phyloP scores from a whole-genome alignment of 1,140 invertebrate species.

The Hermetia illucens region DNA sequence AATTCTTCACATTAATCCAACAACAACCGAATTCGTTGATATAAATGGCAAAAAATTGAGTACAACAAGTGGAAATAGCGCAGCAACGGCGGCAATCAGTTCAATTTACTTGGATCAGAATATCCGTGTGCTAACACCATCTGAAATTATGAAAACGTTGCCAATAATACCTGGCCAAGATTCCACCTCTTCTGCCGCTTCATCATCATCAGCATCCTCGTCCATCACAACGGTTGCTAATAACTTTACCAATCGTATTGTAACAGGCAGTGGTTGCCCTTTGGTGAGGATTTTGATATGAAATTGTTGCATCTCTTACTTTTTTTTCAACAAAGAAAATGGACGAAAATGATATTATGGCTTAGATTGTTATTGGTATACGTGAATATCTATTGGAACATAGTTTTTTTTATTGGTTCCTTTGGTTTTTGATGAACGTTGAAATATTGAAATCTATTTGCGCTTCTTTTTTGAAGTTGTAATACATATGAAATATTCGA shows the following conservation, averaged over 20 bases:
- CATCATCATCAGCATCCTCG: too few species aligned
- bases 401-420: neutral
- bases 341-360: too few species aligned
- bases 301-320: neutral
- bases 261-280: neutral
- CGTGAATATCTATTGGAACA: neutral
- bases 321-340: neutral
- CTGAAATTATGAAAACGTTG: constrained; percentile 74
- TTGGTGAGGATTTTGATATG: neutral
- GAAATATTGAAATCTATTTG: neutral
- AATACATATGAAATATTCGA: neutral
- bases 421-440: neutral
- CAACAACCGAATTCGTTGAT: constrained; percentile 7
- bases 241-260: too few species aligned
- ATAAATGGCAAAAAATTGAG: constrained; percentile 8
- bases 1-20: neutral
- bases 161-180: constrained; percentile 58
- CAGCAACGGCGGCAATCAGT: constrained; percentile 3
- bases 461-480: neutral
- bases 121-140: constrained; percentile 70
- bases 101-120: constrained; percentile 59
- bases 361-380: neutral
- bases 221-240: too few species aligned
- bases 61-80: constrained; percentile 3
- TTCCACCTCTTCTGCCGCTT: constrained; percentile 18